Percentiles rank a stretch among this genome's conserved stretches.
phyloP scores from a whole-genome alignment of 2,888 invertebrate species.

The Cheiracanthium punctorium region DNA sequence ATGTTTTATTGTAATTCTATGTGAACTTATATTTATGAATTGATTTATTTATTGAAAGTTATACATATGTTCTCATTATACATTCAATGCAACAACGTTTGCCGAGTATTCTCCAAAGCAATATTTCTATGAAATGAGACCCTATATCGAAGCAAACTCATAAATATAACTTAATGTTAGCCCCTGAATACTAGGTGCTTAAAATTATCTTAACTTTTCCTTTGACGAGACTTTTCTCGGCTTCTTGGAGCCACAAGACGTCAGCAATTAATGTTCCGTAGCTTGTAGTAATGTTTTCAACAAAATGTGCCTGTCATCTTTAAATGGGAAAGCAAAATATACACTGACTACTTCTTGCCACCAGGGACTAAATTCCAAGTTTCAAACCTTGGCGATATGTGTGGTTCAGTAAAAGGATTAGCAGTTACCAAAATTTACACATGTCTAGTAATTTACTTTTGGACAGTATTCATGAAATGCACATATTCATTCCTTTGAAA shows the following conservation, averaged over 20 bases:
- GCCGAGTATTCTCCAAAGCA: no score
- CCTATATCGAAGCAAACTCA: not conserved
- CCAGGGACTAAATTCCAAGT: not conserved
- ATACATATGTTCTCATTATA: no score
- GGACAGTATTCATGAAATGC: no score
- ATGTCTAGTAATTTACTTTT: no score
- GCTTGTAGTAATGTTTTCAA: constrained; percentile 49
- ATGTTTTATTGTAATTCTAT: no score
- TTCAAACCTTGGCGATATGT: not conserved
- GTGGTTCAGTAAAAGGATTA: not conserved
- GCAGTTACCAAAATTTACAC: not conserved
- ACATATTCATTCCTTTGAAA: no score
- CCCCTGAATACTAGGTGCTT: not conserved
- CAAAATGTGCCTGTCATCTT: constrained; percentile 37
- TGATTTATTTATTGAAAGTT: no score
- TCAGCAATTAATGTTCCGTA: constrained; percentile 42
- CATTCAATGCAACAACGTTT: no score
- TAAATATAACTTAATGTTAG: not conserved
- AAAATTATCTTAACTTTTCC: not conserved
- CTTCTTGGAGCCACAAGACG: constrained; percentile 37
- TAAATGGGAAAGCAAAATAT: constrained; percentile 42
- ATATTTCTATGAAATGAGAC: not conserved
- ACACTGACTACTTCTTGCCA: not conserved
- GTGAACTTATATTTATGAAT: no score
- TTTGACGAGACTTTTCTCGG: not conserved